These are phyloP conservation scores for Patella depressa DNA, from an alignment of 2,888 invertebrate genomes.

Conservation along the genomic window DNA sequence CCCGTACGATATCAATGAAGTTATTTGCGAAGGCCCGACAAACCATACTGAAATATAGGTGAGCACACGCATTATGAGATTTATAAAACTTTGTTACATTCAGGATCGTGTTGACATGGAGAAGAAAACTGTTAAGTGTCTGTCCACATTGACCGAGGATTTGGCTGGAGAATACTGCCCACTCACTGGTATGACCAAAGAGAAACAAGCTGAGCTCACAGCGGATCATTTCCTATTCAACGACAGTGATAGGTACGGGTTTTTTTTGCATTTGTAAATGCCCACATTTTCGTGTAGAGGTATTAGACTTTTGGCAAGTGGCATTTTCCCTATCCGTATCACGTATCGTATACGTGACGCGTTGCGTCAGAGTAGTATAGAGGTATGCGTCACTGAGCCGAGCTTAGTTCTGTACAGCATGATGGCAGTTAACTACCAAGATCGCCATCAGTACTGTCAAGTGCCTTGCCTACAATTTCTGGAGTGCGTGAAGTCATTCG, in stretches of 20 bases:
- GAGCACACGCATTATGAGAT: too few relatives aligned
- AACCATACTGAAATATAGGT: too few relatives aligned
- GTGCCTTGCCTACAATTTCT: too few relatives aligned
- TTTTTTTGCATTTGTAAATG: background rate
- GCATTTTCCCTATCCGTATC: too few relatives aligned
- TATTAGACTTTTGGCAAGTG: too few relatives aligned
- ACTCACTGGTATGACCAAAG: constrained; percentile 57
- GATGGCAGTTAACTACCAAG: background rate
- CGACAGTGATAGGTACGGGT: constrained; percentile 49
- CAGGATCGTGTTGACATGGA: constrained; percentile 57
- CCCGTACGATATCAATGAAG: too few relatives aligned
- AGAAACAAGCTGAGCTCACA: constrained; percentile 53
- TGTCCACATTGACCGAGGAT: constrained; percentile 52
- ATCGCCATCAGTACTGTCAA: background rate
- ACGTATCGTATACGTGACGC: too few relatives aligned
- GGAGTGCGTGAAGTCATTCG: too few relatives aligned
- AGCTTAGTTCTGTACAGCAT: too few relatives aligned
- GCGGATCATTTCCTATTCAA: constrained; percentile 65
- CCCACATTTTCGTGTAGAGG: background rate
- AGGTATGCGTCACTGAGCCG: too few relatives aligned
- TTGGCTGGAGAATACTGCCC: constrained; percentile 69
- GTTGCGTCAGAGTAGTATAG: too few relatives aligned
- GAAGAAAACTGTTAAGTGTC: constrained; percentile 41
- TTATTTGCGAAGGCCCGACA: too few relatives aligned
- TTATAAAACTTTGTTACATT: background rate